Evolutionary conservation across 1,140 invertebrate species (phyloP).

Genomic region (Cephus cinctus): DNA sequence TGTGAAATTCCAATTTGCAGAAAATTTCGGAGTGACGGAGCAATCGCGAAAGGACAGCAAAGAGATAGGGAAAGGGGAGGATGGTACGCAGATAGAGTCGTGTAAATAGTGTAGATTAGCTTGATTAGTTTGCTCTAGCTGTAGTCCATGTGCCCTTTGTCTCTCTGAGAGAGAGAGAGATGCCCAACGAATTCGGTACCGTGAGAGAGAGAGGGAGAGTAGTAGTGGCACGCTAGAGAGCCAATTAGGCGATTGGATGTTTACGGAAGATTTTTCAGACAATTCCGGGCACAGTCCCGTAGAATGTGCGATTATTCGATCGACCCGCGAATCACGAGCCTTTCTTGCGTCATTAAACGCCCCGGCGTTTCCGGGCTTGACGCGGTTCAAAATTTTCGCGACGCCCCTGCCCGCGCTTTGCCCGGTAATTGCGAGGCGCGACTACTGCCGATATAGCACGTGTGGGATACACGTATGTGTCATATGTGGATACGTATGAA

Average conservation of each 20-base stretch:
- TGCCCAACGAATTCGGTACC: not conserved
- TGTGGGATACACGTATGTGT: too few relatives aligned
- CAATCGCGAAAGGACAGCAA: too few relatives aligned
- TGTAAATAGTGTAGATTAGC: conserved; percentile 31
- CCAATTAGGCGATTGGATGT: conserved; percentile 23
- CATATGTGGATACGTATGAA: too few relatives aligned
- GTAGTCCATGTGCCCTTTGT: conserved; percentile 22
- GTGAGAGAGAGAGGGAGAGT: conserved; percentile 3
- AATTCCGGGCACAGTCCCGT: conserved; percentile 7
- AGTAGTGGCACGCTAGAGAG: not conserved
- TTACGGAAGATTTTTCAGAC: conserved; percentile 18
- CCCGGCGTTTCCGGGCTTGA: too few relatives aligned
- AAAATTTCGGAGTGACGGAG: too few relatives aligned
- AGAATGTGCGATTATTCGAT: too few relatives aligned
- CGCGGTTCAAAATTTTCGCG: too few relatives aligned
- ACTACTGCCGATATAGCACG: too few relatives aligned
- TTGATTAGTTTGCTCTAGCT: conserved; percentile 30
- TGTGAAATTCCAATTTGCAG: not conserved
- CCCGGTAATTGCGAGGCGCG: too few relatives aligned
- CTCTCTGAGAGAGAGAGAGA: conserved; percentile 13
- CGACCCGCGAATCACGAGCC: too few relatives aligned
- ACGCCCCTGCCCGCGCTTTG: too few relatives aligned
- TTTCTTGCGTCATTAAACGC: too few relatives aligned
- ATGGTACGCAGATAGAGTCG: conserved; percentile 19
- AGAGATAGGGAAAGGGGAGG: conserved; percentile 9